Evolutionary conservation across 2,888 invertebrate species (phyloP), one percentile per base, ranked within the genome.

Genomic region (Strigamia transsilvanica): DNA sequence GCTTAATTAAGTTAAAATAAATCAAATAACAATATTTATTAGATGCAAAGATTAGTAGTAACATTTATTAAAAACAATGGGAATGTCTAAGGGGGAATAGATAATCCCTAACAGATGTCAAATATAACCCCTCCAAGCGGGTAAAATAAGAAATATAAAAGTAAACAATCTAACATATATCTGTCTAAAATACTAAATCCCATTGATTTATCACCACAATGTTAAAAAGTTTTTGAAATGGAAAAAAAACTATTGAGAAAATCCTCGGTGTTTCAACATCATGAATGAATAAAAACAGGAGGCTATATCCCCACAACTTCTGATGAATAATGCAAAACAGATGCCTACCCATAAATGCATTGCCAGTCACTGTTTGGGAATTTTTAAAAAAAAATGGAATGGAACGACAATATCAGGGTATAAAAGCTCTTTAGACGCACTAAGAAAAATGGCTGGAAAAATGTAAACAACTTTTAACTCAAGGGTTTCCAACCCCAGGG

Each of bases 201-300:
- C 46, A n/a, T 46, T 46, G 46, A 46, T 46, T 46, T 46, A 46
- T 46, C 46, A 66, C 12, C 12, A 21, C 0, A 66, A 21, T n/a
- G 12, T 23, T 23, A 10, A 66, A 66, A 66, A 66, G 5, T 66
- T 21, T 66, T 66, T 18, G 6, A 66, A 66, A 23, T 66, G 21
- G 18, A 66, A 66, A 66, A 38, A 61, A 66, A 66, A 66, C 0
- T n/a, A 23, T 23, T 21, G 61, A 3, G 6, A 66, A 66, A 66
- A 66, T 66, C 61, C 61, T 12, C 2, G 18, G 61, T 23, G 23
- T 66, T 66, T 21, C 6, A n/a, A 66, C 21, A 66, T 21, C 61
- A 66, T 66, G 61, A 66, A 66, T 66, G 23, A 66, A 66, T 66
- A 66, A 66, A 12, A 66, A 21, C 23, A 66, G 9, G 23, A n/a